Base-by-base conservation (phyloP, 2,797 vertebrate genomes). In the Lophius americanus region DNA sequence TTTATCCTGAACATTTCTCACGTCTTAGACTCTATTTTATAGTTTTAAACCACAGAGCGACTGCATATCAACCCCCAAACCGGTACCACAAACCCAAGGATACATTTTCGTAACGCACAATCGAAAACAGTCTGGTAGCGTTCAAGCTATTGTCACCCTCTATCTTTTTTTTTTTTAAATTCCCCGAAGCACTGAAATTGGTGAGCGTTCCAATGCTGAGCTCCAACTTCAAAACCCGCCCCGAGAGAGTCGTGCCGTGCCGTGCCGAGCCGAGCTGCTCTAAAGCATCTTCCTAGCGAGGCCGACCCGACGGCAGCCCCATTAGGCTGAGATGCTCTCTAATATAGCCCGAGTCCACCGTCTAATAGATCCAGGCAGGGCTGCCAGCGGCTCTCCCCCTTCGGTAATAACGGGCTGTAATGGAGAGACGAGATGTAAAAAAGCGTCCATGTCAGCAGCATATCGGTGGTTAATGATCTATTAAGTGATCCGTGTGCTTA, bases 391-490 rank as follows among this genome's bases (percentile, higher is more conserved):
- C 85, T 88, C 85, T 86, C 88, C 90, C 80, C 84, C 86, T 68
- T 83, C 81, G 84, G 88, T 89, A 85, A 91, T 94, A 92, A 90
- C 88, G 81, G 76, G 87, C 82, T 87, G 85, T 93, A 93, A 93
- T 93, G 93, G 93, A 94, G 91, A 89, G 76, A 82, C 76, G 89
- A 91, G 89, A 93, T 90, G 92, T 92, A 88, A 89, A 92, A 92
- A 94, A 92, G 90, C 88, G 88, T 91, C 86, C 88, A 85, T 92
- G 93, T 94, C 93, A 94, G 94, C 94, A 94, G 87, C 92, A 92
- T 83, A 93, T 92, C 89, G 90, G 85, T 93, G 93, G 95, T 96
- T 96, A 96, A 96, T 96, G 93, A 95, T 96, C 94, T 95, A 94
- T 94, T 93, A 94, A 92, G 93, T 88, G 92, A 94, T 93, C 86